Conservation (phyloP, 2,113 vertebrate species). For the Ictidomys tridecemlineatus region DNA sequence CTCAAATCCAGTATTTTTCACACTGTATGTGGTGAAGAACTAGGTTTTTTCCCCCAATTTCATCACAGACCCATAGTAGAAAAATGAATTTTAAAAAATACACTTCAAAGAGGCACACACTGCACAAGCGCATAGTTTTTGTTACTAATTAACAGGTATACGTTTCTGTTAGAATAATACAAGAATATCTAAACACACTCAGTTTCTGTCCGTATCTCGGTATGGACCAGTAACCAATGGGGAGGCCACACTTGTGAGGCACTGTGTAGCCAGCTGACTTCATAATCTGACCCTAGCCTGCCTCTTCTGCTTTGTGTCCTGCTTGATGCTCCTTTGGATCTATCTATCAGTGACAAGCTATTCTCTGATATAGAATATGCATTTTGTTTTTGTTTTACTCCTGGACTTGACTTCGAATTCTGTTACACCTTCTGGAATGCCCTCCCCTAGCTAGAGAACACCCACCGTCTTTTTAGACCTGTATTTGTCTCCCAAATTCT, state of each 20-base stretch:
- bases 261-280: background rate
- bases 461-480: background rate
- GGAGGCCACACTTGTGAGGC: background rate
- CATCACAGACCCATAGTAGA: background rate
- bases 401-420: constrained; percentile 45
- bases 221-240: background rate
- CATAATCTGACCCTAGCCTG: background rate
- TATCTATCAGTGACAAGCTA: background rate
- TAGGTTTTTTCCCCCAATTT: background rate
- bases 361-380: background rate
- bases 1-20: constrained; percentile 13
- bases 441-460: background rate
- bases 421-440: constrained; percentile 41
- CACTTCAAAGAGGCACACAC: background rate
- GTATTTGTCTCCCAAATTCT: background rate
- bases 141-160: background rate
- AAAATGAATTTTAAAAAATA: background rate
- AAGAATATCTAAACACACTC: background rate
- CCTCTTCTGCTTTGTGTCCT: background rate
- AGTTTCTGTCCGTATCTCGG: background rate
- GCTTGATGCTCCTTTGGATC: background rate
- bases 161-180: background rate
- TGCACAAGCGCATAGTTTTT: background rate
- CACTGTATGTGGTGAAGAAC: background rate
- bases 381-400: constrained; percentile 36